Evolutionary conservation across 2,113 vertebrate genomes (phyloP).

Genomic region (Centropus unirufus): DNA sequence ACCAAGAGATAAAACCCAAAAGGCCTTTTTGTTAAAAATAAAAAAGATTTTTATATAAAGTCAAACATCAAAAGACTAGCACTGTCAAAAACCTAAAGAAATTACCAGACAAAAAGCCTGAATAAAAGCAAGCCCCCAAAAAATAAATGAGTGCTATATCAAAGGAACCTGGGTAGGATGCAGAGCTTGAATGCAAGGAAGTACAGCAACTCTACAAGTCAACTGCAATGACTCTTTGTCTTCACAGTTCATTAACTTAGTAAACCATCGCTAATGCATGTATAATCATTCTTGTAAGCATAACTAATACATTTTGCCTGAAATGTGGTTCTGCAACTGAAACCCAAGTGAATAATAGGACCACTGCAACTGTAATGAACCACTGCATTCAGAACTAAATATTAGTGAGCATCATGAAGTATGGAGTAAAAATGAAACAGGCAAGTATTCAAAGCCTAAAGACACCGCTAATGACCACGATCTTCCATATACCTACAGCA

Average conservation of each 20-base stretch:
- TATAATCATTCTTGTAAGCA: slow-evolving; percentile 61
- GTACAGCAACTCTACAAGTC: not conserved
- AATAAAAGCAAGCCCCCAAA: not conserved
- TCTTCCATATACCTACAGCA: not conserved
- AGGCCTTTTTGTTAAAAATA: not conserved
- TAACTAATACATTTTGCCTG: slow-evolving; percentile 69
- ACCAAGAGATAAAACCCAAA: slow-evolving; percentile 41
- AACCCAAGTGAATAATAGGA: slow-evolving; percentile 48
- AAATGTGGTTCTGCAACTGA: slow-evolving; percentile 65
- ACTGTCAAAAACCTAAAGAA: not conserved
- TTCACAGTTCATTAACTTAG: slow-evolving; percentile 72
- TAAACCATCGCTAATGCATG: slow-evolving; percentile 68
- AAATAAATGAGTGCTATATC: not conserved
- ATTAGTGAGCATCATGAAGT: not conserved
- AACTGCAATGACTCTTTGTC: slow-evolving; percentile 23
- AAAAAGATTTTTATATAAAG: slow-evolving; percentile 7
- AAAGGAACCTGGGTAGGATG: not conserved
- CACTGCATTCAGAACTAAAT: slow-evolving; percentile 13
- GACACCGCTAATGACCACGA: not conserved
- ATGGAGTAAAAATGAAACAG: slow-evolving; percentile 15
- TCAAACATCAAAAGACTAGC: not conserved
- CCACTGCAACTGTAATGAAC: not conserved
- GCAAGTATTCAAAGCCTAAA: slow-evolving; percentile 10
- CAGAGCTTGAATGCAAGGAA: not conserved
- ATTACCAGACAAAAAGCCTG: not conserved